These are phyloP conservation scores for Lycaena phlaeas DNA, from an alignment of 2,888 invertebrate species.

Conservation along the genomic window DNA sequence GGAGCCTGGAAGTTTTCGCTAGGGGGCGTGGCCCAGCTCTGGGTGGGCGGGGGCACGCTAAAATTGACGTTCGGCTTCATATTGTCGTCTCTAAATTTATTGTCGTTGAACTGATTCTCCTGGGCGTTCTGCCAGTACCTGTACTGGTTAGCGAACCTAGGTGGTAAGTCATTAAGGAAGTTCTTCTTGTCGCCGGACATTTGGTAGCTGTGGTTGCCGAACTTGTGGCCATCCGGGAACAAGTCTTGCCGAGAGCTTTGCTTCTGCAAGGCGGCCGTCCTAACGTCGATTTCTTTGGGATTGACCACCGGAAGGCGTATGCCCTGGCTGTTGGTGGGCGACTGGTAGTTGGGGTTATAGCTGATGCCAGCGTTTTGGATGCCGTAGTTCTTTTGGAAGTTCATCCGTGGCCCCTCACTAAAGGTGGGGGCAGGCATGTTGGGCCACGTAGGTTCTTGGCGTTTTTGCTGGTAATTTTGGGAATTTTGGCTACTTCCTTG, in stretches of 20 bases:
- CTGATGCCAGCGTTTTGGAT: conserved; percentile 39
- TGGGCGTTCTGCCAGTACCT: conserved; percentile 56
- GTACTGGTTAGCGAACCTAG: conserved; percentile 61
- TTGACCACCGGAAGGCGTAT: conserved; percentile 62
- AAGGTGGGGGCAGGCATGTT: conserved; percentile 23
- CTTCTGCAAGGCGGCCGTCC: conserved; percentile 62
- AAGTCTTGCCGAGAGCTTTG: conserved; percentile 54
- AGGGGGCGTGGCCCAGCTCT: conserved; percentile 28
- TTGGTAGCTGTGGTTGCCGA: conserved; percentile 45
- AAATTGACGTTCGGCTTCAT: conserved; percentile 28
- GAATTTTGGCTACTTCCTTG: conserved; percentile 33
- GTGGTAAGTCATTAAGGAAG: conserved; percentile 58
- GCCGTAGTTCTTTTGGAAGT: conserved; percentile 50
- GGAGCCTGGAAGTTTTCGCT: conserved; percentile 32
- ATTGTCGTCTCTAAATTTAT: conserved; percentile 52
- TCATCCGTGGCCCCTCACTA: conserved; percentile 36
- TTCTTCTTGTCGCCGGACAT: conserved; percentile 59
- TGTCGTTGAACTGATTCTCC: conserved; percentile 46
- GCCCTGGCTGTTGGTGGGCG: conserved; percentile 32
- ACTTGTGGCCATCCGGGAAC: conserved; percentile 49
- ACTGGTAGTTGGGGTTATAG: conserved; percentile 41
- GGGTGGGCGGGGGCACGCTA: conserved; percentile 26
- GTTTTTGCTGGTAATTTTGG: conserved; percentile 33
- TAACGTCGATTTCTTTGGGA: conserved; percentile 65
- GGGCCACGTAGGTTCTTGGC: conserved; percentile 28